Evolutionary conservation across 2,888 invertebrate genomes (phyloP), one percentile per base, ranked within the genome.

Genomic region (Oegoconia quadripuncta): DNA sequence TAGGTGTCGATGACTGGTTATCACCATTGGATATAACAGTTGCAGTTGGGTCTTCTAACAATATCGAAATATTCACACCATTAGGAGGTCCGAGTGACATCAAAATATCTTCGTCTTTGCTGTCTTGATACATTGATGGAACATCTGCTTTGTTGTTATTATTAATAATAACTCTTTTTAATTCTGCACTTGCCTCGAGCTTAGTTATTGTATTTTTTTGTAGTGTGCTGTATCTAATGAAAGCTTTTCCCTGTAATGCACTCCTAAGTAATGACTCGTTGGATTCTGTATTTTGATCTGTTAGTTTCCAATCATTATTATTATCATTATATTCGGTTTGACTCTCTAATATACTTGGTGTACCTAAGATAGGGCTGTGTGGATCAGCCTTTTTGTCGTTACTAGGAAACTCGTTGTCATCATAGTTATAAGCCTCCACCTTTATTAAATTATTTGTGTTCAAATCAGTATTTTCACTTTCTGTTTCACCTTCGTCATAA

Each of bases 261-360:
- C 93, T 95, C 55, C 95, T 89, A 48, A 96, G 77, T 47, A 96
- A 78, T 18, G 95, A 95, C 64, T 95, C 95, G 13, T 93, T 90
- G 16, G 89, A 84, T 61, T 86, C 86, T 17, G 82, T 76, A 63
- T 93, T 94, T 74, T 93, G 92, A 67, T 94, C 92, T 39, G 92
- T 92, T 67, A 93, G 89, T 69, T 93, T 93, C 93, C 94, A 94
- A 72, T 95, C 94, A 74, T 95, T 94, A 73, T 94, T 94, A 67
- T 94, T 94, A 60, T 93, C 91, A 67, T 91, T 90, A 76, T 88
- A 89, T 89, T 89, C 86, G 33, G 74, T 72, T 70, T 76, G 77
- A 56, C 64, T 77, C 56, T 87, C 90, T 69, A 91, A 68, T 60
- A 90, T 66, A 23, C 68, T 64, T 11, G 90, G 89, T 37, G 89